phyloP scores from a whole-genome alignment of 1,140 invertebrate genomes.

The Drosophila oshimai region DNA sequence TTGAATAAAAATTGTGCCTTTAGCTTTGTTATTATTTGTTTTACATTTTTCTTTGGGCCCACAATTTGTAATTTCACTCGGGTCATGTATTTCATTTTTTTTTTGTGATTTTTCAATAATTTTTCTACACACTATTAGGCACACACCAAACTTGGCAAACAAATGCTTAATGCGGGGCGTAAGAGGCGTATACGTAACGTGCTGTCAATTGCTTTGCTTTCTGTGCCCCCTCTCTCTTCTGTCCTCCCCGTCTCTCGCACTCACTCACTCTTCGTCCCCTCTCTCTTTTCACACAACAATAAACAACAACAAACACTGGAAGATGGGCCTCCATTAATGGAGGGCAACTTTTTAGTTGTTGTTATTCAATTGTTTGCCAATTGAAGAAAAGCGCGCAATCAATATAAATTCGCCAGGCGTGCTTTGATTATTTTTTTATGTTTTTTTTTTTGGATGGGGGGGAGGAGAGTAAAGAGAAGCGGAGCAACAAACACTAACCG shows the following conservation, averaged over 20 bases:
- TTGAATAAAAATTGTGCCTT: too few species aligned
- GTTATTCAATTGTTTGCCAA: conserved; percentile 70
- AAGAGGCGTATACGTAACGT: conserved; percentile 70
- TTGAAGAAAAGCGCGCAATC: conserved; percentile 64
- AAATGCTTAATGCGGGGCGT: conserved; percentile 43
- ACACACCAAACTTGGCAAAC: conserved; percentile 53
- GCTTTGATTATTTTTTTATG: conserved; percentile 32
- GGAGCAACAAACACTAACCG: conserved; percentile 22
- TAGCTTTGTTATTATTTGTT: too few species aligned
- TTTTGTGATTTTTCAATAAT: not conserved
- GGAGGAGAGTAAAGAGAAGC: not conserved
- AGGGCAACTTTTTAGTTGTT: conserved; percentile 24
- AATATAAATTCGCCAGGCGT: conserved; percentile 60
- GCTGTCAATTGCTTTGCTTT: conserved; percentile 43
- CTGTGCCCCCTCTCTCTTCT: conserved; percentile 3
- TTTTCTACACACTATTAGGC: not conserved
- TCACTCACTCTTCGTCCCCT: not conserved
- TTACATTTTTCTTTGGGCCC: too few species aligned
- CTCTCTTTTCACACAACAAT: conserved; percentile 25
- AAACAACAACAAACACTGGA: conserved; percentile 12
- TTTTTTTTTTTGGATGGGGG: not conserved
- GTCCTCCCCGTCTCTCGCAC: not conserved
- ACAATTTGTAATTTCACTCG: too few species aligned
- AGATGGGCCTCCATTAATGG: conserved; percentile 19
- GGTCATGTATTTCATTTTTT: not conserved